Evolutionary conservation across 2,888 invertebrate species (phyloP).

Genomic region (Lithophane socia): DNA sequence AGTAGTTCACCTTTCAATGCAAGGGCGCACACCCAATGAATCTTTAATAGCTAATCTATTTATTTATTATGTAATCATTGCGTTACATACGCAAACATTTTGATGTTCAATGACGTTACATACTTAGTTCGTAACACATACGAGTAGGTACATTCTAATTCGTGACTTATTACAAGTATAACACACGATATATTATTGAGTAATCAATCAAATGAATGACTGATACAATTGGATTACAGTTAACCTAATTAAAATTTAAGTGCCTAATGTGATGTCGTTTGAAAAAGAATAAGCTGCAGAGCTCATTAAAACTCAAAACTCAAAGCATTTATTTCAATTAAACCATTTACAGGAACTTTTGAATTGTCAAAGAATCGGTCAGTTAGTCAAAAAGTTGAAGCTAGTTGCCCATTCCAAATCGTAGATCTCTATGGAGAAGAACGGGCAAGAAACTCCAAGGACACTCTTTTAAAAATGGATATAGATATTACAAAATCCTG

Average conservation of each 20-base stretch:
- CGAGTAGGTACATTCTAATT: slow-evolving; percentile 72
- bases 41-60: slow-evolving; percentile 13
- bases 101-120: slow-evolving; percentile 66
- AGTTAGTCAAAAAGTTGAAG: no score
- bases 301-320: no score
- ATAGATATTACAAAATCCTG: no score
- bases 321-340: no score
- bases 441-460: no score
- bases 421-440: no score
- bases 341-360: no score
- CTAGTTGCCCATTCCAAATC: no score
- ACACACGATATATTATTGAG: slow-evolving; percentile 69
- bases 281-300: neutral
- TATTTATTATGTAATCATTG: neutral
- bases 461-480: no score
- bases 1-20: neutral
- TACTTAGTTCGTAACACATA: slow-evolving; percentile 48
- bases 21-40: slow-evolving; percentile 13
- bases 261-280: slow-evolving; percentile 2
- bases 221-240: slow-evolving; percentile 43
- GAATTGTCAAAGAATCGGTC: no score
- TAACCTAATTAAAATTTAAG: slow-evolving; percentile 25
- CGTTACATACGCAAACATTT: slow-evolving; percentile 17
- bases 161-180: slow-evolving; percentile 73
- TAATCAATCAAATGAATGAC: slow-evolving; percentile 70